These are phyloP conservation scores for Papio anubis DNA, from an alignment of 2,113 vertebrate genomes.

Conservation along the genomic window DNA sequence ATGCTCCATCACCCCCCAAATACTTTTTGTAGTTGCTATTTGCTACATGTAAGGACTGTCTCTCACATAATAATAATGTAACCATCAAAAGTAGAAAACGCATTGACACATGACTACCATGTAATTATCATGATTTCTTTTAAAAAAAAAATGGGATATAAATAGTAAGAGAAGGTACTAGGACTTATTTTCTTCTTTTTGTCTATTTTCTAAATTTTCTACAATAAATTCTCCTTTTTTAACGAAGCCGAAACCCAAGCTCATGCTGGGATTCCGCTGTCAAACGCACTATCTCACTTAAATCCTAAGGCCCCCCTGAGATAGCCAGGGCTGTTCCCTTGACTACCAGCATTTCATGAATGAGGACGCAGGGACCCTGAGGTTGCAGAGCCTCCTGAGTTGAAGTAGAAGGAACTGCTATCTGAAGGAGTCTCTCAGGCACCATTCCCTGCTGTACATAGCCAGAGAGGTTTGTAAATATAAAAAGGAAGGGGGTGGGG, in stretches of 20 bases:
- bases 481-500: not conserved
- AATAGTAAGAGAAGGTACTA: not conserved
- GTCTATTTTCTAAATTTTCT: not conserved
- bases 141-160: not conserved
- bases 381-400: fast-evolving
- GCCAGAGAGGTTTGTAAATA: not conserved
- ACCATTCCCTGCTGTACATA: not conserved
- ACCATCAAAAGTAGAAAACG: not conserved
- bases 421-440: not conserved
- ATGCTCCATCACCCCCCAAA: not conserved
- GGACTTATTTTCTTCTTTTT: not conserved
- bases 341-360: not conserved
- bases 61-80: not conserved
- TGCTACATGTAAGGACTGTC: not conserved
- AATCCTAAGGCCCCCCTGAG: too few species aligned
- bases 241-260: not conserved
- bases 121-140: not conserved
- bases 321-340: not conserved
- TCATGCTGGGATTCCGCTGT: not conserved
- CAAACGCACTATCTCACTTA: not conserved
- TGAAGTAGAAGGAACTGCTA: not conserved
- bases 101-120: not conserved
- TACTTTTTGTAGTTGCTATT: not conserved
- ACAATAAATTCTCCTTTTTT: not conserved
- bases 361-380: not conserved